Evolutionary conservation across 2,113 vertebrate species (phyloP).

Genomic region (Falcunculus frontatus): DNA sequence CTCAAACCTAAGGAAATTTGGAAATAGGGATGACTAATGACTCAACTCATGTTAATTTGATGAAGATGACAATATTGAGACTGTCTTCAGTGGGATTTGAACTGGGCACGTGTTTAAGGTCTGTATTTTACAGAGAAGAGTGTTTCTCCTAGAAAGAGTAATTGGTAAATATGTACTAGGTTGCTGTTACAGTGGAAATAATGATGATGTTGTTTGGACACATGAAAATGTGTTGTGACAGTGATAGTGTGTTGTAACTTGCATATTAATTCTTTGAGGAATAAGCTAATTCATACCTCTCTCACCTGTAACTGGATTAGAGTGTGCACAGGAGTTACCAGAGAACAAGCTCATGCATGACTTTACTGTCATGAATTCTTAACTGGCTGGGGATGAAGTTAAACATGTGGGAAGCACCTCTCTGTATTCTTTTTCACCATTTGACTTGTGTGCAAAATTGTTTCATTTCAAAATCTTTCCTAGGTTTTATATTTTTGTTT

Average conservation of each 20-base stretch:
- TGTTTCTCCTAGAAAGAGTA: background rate
- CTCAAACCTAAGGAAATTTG: background rate
- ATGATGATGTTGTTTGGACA: background rate
- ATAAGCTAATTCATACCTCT: background rate
- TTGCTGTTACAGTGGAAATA: background rate
- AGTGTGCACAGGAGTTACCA: background rate
- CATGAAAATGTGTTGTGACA: background rate
- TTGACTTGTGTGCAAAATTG: background rate
- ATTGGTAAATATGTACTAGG: background rate
- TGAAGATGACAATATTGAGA: slow-evolving; percentile 41
- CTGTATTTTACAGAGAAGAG: slow-evolving; percentile 28
- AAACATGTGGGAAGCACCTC: background rate
- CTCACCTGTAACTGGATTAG: background rate
- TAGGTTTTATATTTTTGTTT: background rate
- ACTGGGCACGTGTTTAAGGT: background rate
- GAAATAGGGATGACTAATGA: slow-evolving; percentile 19
- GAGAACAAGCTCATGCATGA: background rate
- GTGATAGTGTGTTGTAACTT: background rate
- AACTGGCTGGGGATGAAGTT: background rate
- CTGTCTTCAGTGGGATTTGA: slow-evolving; percentile 11
- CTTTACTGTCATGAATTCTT: background rate
- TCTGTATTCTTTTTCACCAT: background rate
- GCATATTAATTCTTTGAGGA: background rate
- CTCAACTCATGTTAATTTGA: background rate
- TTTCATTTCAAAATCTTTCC: background rate